Base-by-base conservation (phyloP, 2,113 vertebrate species). In the Montifringilla adamsi region DNA sequence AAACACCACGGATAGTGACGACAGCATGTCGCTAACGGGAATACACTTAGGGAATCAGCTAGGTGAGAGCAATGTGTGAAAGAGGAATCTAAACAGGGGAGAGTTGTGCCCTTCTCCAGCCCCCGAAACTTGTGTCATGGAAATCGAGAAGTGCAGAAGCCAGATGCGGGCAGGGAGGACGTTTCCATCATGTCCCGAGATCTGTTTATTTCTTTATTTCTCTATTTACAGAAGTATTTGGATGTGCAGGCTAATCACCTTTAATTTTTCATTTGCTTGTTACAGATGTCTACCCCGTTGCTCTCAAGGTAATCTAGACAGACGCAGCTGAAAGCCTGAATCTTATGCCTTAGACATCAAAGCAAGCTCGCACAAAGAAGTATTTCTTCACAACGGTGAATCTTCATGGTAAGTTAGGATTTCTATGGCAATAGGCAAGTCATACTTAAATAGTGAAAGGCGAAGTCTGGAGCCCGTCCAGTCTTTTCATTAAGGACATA, bases 391-490 rank as follows among this genome's bases (percentile, higher is more conserved):
- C 98, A 98, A 99, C 99, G 98, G 99, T 99, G 99, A 98, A 99
- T 99, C 99, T 99, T 99, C 99, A 99, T 98, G 99, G 99, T 99
- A 98, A 99, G 99, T 99, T 99, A 99, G 98, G 98, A 99, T 99
- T 99, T 99, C 99, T 99, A 99, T 98, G 98, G 99, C 98, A 99
- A 99, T 99, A 98, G 98, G 98, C 98, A 98, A 99, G 99, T 99
- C 99, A 98, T 98, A 99, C 98, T 99, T 98, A 98, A 99, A 99
- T 99, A 98, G 98, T 99, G 98, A 98, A 99, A 98, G 98, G 98
- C 98, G 96, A 98, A 98, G 98, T 98, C 98, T 98, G 98, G 98
- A 98, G 98, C 98, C 98, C 97, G 96, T 98, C 98, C 98, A 98
- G 98, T 97, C 97, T 98, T 98, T 98, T 99, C 98, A 99, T 98